Conservation (phyloP, 2,888 invertebrate genomes). For the Ceraclea dissimilis region DNA sequence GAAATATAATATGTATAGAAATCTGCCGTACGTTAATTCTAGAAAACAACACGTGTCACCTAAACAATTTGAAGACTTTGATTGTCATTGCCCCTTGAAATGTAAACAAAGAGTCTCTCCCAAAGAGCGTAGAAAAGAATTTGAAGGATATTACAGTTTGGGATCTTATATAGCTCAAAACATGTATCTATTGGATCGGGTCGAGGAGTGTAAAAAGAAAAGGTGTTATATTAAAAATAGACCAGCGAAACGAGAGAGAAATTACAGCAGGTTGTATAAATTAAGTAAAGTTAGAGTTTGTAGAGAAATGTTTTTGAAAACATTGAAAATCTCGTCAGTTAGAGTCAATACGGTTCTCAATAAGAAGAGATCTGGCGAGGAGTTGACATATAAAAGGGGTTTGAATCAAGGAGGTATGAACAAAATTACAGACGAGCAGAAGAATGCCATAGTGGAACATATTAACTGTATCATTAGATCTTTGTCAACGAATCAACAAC, state of each 20-base stretch:
- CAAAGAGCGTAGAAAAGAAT: constrained; percentile 7
- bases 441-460: constrained; percentile 4
- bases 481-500: background rate
- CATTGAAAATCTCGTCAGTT: constrained; percentile 8
- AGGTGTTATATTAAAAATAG: constrained; percentile 7
- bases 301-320: constrained; percentile 14
- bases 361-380: constrained; percentile 8
- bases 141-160: constrained; percentile 6
- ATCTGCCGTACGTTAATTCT: constrained; percentile 8
- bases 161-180: constrained; percentile 10
- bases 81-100: constrained; percentile 11
- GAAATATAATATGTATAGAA: constrained; percentile 8
- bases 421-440: constrained; percentile 7
- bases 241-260: constrained; percentile 3
- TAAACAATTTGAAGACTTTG: constrained; percentile 11
- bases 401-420: constrained; percentile 7
- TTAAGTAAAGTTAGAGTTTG: constrained; percentile 8
- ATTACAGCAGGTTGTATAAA: constrained; percentile 7
- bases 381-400: constrained; percentile 7
- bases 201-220: constrained; percentile 8
- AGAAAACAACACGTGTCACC: constrained; percentile 9
- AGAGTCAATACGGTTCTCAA: constrained; percentile 9
- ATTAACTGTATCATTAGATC: constrained; percentile 6
- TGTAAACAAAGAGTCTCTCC: constrained; percentile 7
- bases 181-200: constrained; percentile 8